phyloP scores from a whole-genome alignment of 1,140 invertebrate species.

The Zaprionus ghesquierei region DNA sequence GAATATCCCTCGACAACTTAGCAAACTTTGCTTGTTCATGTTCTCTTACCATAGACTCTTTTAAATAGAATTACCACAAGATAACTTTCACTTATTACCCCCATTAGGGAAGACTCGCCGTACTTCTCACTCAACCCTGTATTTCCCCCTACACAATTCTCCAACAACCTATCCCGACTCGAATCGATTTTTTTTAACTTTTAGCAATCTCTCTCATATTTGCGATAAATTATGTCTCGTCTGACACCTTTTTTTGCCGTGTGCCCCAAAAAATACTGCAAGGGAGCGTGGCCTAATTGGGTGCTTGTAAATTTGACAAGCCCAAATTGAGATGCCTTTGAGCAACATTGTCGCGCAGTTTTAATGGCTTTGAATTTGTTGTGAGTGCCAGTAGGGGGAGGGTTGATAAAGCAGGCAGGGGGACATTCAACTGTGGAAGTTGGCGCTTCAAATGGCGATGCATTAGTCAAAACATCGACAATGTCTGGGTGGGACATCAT shows the following conservation, averaged over 20 bases:
- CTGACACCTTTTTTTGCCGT: conserved; percentile 5
- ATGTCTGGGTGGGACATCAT: conserved; percentile 26
- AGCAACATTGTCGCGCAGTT: conserved; percentile 31
- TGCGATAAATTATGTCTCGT: conserved; percentile 9
- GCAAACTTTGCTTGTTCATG: too few relatives aligned
- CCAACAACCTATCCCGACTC: background rate
- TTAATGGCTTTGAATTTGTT: conserved; percentile 35
- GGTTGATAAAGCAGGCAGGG: background rate
- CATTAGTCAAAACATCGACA: conserved; percentile 49
- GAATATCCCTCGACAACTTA: too few relatives aligned
- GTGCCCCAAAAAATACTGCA: background rate
- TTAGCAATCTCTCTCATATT: background rate
- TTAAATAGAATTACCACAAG: background rate
- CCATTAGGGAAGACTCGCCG: background rate
- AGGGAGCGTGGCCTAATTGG: conserved; percentile 28
- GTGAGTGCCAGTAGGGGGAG: background rate
- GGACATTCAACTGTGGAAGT: conserved; percentile 1
- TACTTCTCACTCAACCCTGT: background rate
- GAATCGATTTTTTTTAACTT: background rate
- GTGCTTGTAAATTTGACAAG: conserved; percentile 37
- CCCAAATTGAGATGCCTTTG: conserved; percentile 27
- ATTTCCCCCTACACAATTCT: background rate
- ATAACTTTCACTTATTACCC: background rate
- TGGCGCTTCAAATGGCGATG: conserved; percentile 28
- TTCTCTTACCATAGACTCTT: too few relatives aligned